phyloP scores from a whole-genome alignment of 2,888 invertebrate species.

The Tetragonisca angustula region DNA sequence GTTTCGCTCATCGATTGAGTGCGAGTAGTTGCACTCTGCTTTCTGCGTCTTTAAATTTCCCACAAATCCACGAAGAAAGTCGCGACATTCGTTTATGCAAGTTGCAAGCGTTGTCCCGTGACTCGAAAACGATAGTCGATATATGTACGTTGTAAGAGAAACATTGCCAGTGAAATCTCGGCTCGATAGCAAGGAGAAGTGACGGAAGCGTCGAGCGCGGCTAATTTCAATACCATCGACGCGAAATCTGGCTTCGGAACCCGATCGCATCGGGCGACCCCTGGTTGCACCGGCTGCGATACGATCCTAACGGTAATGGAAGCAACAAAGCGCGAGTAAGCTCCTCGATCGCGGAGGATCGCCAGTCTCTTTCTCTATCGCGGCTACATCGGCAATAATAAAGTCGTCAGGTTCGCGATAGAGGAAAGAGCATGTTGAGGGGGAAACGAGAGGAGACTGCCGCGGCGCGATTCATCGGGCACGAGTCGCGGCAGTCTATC shows the following conservation, averaged over 20 bases:
- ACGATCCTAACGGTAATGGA: slow-evolving; percentile 60
- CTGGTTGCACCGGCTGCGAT: slow-evolving; percentile 29
- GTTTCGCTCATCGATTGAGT: too few relatives aligned
- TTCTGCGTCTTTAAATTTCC: too few relatives aligned
- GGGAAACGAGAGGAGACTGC: slow-evolving; percentile 19
- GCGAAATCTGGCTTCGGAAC: slow-evolving; percentile 38
- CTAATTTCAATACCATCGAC: slow-evolving; percentile 59
- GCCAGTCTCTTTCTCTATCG: slow-evolving; percentile 35
- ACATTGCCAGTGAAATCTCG: background rate
- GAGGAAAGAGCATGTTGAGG: background rate
- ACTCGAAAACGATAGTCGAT: background rate
- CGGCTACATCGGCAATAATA: slow-evolving; percentile 62
- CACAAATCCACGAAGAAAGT: background rate
- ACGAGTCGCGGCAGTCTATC: slow-evolving; percentile 40
- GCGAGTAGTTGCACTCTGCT: too few relatives aligned
- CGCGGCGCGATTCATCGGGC: slow-evolving; percentile 64
- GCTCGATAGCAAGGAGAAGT: slow-evolving; percentile 8
- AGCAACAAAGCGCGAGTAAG: slow-evolving; percentile 22
- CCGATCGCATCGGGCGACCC: slow-evolving; percentile 57
- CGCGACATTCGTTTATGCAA: background rate
- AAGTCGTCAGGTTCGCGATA: slow-evolving; percentile 63
- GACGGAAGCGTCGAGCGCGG: slow-evolving; percentile 40
- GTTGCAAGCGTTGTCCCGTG: background rate
- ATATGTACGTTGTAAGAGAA: background rate
- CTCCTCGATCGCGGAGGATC: slow-evolving; percentile 22